phyloP scores from a whole-genome alignment of 2,888 invertebrate species.

The Stenodera caucasica region DNA sequence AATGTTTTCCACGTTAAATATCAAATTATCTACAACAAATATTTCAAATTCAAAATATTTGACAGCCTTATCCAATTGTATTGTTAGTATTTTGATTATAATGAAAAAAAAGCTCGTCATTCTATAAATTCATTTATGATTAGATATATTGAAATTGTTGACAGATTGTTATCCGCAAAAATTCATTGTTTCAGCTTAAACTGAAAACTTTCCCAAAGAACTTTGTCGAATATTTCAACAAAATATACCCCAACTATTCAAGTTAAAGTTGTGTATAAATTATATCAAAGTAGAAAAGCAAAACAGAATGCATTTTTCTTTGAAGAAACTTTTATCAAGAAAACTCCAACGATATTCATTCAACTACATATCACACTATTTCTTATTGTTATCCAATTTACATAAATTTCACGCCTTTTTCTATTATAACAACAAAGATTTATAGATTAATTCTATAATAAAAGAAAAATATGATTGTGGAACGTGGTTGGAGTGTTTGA shows the following conservation, averaged over 20 bases:
- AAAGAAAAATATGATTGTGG: too few relatives aligned
- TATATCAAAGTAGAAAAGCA: neutral
- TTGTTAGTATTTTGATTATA: too few relatives aligned
- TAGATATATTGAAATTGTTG: neutral
- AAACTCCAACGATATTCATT: neutral
- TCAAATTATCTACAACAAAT: too few relatives aligned
- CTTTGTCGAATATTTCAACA: neutral
- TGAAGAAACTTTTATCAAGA: neutral
- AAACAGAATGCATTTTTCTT: neutral
- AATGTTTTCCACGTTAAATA: too few relatives aligned
- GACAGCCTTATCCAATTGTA: too few relatives aligned
- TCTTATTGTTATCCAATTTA: neutral
- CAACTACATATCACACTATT: neutral
- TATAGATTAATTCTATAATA: too few relatives aligned
- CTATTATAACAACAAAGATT: too few relatives aligned
- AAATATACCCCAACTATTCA: neutral
- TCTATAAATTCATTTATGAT: too few relatives aligned
- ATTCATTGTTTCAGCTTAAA: neutral
- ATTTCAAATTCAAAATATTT: too few relatives aligned
- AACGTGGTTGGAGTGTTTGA: too few relatives aligned
- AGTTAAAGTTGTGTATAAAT: neutral
- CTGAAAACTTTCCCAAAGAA: neutral
- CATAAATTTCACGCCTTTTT: too few relatives aligned
- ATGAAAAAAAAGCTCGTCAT: too few relatives aligned
- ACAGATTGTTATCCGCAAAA: neutral